Evolutionary conservation across 2,888 invertebrate species (phyloP), one percentile per base, ranked within the genome.

Genomic region (Xanthostigma xanthostigma): DNA sequence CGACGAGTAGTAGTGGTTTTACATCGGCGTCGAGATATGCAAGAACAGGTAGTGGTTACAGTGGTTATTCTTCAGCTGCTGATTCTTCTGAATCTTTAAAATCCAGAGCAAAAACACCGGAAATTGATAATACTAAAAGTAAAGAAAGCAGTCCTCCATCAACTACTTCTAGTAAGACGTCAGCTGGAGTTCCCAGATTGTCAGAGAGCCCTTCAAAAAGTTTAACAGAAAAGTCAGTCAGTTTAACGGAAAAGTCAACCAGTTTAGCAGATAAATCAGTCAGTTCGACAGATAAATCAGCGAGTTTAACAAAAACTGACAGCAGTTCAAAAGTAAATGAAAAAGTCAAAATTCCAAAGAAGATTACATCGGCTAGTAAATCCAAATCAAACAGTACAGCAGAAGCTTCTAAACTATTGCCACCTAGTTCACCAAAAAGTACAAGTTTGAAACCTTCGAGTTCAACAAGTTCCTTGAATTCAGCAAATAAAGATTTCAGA

Each of bases 401-500:
- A 33, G 60, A 58, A 41, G 46, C 36, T 10, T 59, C 59, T 2
- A 67, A 66, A 12, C 41, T 42, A 12, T 37, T 38, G 45, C 34
- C 49, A 49, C 57, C 50, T 59, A 57, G 45, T 54, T 64, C 36
- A 48, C 71, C 72, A 13, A 71, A 70, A 50, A 64, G 63, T 43
- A 27, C 27, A 27, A 27, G 27, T 27, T 27, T 27, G 46, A 63
- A 61, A 53, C 57, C 59, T 17, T 53, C 57, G 17, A 53, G 60
- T 14, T 54, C 62, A 36, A 73, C 72, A 48, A 60, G 62, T 58
- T 59, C 63, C 49, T 54, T 60, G 37, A 68, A 65, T 52, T 67
- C 69, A 55, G 71, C 77, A 17, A 84, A 84, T 62, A 84, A 84
- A 64, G 83, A 83, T 61, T 82, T 81, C 56, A 70, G 84, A 36